Evolutionary conservation across 92 coral and sea anemone species (phyloP).

Genomic region (Anthopleura xanthogrammica): DNA sequence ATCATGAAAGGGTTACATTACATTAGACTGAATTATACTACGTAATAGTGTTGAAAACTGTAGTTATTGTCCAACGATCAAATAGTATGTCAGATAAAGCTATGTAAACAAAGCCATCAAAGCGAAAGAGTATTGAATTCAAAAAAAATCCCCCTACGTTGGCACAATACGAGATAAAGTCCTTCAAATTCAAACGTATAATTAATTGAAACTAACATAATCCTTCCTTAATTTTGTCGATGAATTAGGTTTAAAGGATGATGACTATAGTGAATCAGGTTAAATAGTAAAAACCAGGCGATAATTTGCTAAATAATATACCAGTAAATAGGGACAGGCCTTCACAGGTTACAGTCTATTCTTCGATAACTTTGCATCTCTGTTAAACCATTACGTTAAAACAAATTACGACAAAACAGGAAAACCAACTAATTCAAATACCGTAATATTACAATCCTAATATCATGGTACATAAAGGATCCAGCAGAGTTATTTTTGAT

Average conservation of each 20-base stretch:
- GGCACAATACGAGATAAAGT: neutral
- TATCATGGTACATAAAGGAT: neutral
- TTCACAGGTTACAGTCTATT: conserved; percentile 5
- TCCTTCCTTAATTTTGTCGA: neutral
- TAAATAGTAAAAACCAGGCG: neutral
- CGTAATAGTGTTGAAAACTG: neutral
- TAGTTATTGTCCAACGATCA: neutral
- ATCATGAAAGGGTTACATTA: no score
- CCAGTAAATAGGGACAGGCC: conserved; percentile 29
- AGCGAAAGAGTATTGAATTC: conserved; percentile 7
- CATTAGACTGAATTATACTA: neutral
- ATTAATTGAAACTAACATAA: neutral
- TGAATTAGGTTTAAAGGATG: neutral
- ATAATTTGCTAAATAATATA: neutral
- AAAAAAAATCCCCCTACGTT: neutral
- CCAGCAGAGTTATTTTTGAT: neutral
- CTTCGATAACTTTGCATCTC: no score
- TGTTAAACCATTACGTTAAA: no score
- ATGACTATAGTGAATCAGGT: neutral
- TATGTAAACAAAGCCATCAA: conserved; percentile 17
- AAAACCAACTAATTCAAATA: neutral
- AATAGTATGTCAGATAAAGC: conserved; percentile 4
- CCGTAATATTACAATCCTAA: neutral
- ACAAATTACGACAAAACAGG: no score
- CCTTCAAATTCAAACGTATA: neutral